phyloP scores from a whole-genome alignment of 2,888 invertebrate species.

The Mimas tiliae region DNA sequence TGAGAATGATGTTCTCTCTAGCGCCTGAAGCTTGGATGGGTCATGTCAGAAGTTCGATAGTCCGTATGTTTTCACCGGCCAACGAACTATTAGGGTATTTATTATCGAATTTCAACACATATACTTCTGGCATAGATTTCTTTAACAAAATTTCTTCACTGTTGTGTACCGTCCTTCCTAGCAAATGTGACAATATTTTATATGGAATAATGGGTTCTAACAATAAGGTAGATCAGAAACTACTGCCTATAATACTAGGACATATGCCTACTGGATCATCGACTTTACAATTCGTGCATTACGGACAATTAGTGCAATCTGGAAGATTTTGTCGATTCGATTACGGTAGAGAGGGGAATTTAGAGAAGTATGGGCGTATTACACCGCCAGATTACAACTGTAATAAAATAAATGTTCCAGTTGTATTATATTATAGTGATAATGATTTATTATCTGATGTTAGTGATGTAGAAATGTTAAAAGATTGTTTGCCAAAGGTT shows the following conservation, averaged over 20 bases:
- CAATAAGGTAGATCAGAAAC: slow-evolving; percentile 63
- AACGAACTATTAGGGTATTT: slow-evolving; percentile 47
- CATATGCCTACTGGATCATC: slow-evolving; percentile 86
- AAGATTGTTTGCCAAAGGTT: slow-evolving; percentile 76
- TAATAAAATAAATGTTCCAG: slow-evolving; percentile 52
- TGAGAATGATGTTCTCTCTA: slow-evolving; percentile 81
- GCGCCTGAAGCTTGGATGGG: slow-evolving; percentile 85
- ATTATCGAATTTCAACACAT: slow-evolving; percentile 47
- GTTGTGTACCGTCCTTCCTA: slow-evolving; percentile 50
- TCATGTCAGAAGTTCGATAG: slow-evolving; percentile 66
- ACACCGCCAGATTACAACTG: slow-evolving; percentile 66
- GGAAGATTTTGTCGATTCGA: slow-evolving; percentile 66
- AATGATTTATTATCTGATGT: slow-evolving; percentile 77
- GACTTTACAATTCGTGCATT: slow-evolving; percentile 76
- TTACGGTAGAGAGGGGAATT: slow-evolving; percentile 53
- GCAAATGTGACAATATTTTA: slow-evolving; percentile 55
- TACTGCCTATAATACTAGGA: slow-evolving; percentile 84
- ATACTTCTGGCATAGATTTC: slow-evolving; percentile 52
- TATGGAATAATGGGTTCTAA: slow-evolving; percentile 55
- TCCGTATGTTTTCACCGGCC: slow-evolving; percentile 58
- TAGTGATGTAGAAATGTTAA: slow-evolving; percentile 73
- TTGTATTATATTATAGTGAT: slow-evolving; percentile 62
- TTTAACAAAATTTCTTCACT: slow-evolving; percentile 52
- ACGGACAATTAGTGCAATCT: slow-evolving; percentile 64
- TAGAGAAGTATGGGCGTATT: slow-evolving; percentile 69